Conservation (phyloP, 1,140 invertebrate species). For the Drosophila nasuta region DNA sequence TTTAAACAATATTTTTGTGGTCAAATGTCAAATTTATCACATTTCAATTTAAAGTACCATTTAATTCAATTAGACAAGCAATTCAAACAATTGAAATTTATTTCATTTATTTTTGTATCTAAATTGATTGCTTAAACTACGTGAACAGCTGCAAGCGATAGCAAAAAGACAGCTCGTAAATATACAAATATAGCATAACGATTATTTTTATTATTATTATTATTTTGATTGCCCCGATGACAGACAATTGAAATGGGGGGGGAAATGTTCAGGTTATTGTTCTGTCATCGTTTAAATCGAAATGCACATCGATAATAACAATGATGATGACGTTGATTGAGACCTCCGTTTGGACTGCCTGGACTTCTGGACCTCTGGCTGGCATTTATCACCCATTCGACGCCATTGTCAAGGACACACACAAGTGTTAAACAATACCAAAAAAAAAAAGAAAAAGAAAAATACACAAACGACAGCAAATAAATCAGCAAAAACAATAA, state of each 20-base stretch:
- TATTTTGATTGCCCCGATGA: slow-evolving; percentile 11
- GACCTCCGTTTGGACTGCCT: neutral
- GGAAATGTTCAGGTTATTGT: slow-evolving; percentile 25
- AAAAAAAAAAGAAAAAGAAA: neutral
- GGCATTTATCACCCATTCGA: slow-evolving; percentile 56
- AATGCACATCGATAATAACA: slow-evolving; percentile 32
- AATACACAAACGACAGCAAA: slow-evolving; percentile 5
- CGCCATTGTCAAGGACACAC: slow-evolving; percentile 48
- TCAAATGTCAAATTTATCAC: too few relatives aligned
- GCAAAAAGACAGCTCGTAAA: neutral
- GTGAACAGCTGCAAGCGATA: too few relatives aligned
- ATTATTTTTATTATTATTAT: slow-evolving; percentile 25
- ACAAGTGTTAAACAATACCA: slow-evolving; percentile 65
- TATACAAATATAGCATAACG: neutral
- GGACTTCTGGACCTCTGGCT: neutral
- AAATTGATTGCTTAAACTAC: neutral
- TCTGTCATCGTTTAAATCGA: slow-evolving; percentile 27
- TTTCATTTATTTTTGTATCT: neutral
- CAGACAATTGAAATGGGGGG: slow-evolving; percentile 27
- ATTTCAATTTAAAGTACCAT: too few relatives aligned
- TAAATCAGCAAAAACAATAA: slow-evolving; percentile 18
- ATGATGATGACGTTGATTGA: slow-evolving; percentile 36
- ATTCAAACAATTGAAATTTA: slow-evolving; percentile 1
- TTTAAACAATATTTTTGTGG: too few relatives aligned
- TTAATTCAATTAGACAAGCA: slow-evolving; percentile 9